Base-by-base conservation (phyloP, 2,888 invertebrate genomes). In the Tubiluchus corallicola region DNA sequence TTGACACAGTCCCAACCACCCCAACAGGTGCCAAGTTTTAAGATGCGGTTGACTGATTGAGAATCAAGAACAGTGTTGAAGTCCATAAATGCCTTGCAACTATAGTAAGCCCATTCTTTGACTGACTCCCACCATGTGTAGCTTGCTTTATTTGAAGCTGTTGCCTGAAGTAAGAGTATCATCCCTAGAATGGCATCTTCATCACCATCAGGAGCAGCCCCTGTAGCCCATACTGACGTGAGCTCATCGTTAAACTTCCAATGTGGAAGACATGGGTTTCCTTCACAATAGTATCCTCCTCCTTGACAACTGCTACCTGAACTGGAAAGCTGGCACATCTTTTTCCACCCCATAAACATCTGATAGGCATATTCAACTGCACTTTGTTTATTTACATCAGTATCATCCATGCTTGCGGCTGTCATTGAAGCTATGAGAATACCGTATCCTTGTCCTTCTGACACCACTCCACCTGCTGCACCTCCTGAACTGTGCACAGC, bases 31-130 rank as follows among this genome's bases (percentile, higher is more conserved):
- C 29, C 29, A 29, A 29, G 29, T 29, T n/a, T 9, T n/a, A 29
- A 9, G n/a, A 29, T 29, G 9, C 29, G 9, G 9, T 29, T 29
- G 9, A n/a, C n/a, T 29, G 9, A 9, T 9, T 9, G n/a, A 9
- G n/a, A 29, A 29, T 29, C 29, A 9, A 29, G 29, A 9, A 29
- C n/a, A 9, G 29, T 29, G 29, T 29, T 29, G 29, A 29, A 29
- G n/a, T 29, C 29, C 29, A 29, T 29, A n/a, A 29, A 29, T 9
- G 29, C 29, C 29, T 29, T 29, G 29, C 29, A 29, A n/a, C 29
- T 29, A 9, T 29, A n/a, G 29, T 29, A 29, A 29, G 29, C 29
- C 29, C 29, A 29, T 9, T n/a, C n/a, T 29, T 9, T n/a, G 29
- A 29, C n/a, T n/a, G 9, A 9, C 9, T 29, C n/a, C 29, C 29